A percentile compares a stretch with the other conserved stretches of the same genome.
phyloP scores from a whole-genome alignment of 1,140 invertebrate species.

The Zophobas morio region DNA sequence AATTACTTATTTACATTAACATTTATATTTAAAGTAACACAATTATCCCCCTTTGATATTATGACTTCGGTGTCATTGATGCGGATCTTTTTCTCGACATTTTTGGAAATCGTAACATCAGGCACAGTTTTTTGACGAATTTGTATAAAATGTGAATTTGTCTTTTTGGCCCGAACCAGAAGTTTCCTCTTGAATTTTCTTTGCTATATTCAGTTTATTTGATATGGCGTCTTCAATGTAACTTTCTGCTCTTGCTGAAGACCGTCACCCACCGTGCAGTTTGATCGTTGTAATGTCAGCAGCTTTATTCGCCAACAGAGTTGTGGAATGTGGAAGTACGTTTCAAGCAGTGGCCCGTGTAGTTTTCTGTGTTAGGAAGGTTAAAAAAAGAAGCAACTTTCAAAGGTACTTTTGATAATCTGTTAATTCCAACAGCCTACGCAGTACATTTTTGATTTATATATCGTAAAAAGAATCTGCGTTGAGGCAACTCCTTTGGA shows the following conservation, averaged over 20 bases:
- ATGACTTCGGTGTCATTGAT: neutral
- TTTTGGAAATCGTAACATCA: conserved; percentile 1
- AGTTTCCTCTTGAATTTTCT: neutral
- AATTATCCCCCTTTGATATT: too few relatives aligned
- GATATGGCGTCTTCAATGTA: conserved; percentile 30
- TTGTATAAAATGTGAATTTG: neutral
- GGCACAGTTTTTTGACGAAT: conserved; percentile 1
- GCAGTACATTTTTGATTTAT: conserved; percentile 57
- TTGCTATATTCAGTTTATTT: conserved; percentile 33
- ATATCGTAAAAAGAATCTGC: conserved; percentile 59
- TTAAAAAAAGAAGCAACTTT: conserved; percentile 55
- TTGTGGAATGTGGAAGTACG: conserved; percentile 61
- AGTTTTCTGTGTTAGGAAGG: conserved; percentile 54
- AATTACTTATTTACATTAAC: too few relatives aligned
- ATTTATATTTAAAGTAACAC: too few relatives aligned
- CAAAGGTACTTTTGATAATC: conserved; percentile 55
- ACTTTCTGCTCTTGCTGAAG: conserved; percentile 42
- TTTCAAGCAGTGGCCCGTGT: conserved; percentile 60
- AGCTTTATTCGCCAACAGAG: conserved; percentile 58
- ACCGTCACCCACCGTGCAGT: conserved; percentile 56
- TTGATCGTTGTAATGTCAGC: conserved; percentile 58
- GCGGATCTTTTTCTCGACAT: neutral
- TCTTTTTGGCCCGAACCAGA: neutral
- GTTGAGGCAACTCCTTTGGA: conserved; percentile 25
- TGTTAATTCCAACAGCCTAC: conserved; percentile 56